These are phyloP conservation scores for Helogale parvula DNA, from an alignment of 2,113 vertebrate genomes.

Conservation along the genomic window DNA sequence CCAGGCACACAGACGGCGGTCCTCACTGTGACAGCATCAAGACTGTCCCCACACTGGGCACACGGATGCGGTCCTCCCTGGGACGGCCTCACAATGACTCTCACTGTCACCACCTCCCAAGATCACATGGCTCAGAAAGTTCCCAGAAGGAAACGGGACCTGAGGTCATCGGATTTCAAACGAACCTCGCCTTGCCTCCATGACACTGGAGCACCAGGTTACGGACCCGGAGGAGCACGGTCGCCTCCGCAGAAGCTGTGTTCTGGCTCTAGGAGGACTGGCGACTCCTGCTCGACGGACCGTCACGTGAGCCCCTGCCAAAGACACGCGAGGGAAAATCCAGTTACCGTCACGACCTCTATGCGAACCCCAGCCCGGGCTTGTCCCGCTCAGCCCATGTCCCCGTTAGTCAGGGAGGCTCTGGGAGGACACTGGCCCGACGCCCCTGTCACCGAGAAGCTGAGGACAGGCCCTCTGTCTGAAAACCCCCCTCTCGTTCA, in stretches of 20 bases:
- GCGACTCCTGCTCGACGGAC: accelerated
- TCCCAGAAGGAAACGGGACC: not conserved
- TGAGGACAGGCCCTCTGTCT: not conserved
- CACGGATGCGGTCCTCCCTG: not conserved
- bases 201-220: not conserved
- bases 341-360: not conserved
- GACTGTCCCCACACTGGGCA: not conserved
- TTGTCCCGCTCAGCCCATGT: accelerated
- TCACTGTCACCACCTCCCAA: not conserved
- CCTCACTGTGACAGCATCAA: not conserved
- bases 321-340: not conserved
- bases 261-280: not conserved
- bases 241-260: not conserved
- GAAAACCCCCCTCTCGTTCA: too few species aligned
- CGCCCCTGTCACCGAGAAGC: not conserved
- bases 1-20: not conserved
- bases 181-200: not conserved
- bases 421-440: accelerated
- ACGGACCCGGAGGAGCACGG: not conserved
- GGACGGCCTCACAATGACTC: not conserved
- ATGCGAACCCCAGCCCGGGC: not conserved
- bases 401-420: not conserved
- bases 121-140: not conserved
- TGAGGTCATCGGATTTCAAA: not conserved
- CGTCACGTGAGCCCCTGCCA: accelerated